Base-by-base conservation (phyloP, 1,140 invertebrate genomes). In the Chrysomallon squamiferum region DNA sequence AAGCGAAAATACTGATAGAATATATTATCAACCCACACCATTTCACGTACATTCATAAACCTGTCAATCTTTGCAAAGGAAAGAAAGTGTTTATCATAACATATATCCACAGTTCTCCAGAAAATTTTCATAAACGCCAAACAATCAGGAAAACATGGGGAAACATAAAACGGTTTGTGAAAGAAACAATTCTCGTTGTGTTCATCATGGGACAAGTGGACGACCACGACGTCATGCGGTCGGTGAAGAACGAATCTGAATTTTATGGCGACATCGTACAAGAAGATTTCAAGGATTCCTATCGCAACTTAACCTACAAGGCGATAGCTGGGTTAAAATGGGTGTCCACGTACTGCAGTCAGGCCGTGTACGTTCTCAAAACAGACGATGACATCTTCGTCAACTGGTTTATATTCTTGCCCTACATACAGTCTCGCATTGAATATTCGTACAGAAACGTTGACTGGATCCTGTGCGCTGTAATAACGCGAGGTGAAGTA, bases 301-400 rank as follows among this genome's bases (percentile, higher is more conserved):
- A 58, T 38, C 56, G 33, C 22, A 58, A 58, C 20, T 38, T 58
- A 30, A 58, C 56, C 7, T 58, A 58, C 33, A 58, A 58, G 20
- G 29, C 41, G 32, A 30, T 62, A 2, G 35, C 60, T 15, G 90
- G 89, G 3, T 87, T 94, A 22, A 92, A 93, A 79, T 95, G 92
- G 90, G 88, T 90, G 45, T 87, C 88, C 4, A 89, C 91, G 78
- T 88, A 90, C 83, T 89, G 85, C 79, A 74, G 73, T 68, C 86
- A 88, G 70, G 91, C 90, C 7, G 61, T 41, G 59, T 85, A 75
- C 68, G 65, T 88, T 38, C 67, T 88, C 54, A 88, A 88, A 74
- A 77, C 80, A 22, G 87, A 88, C 67, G 87, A 88, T 60, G 87
- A 88, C 69, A 84, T 86, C 66, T 87, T 86, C 67, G 73, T 70